Conservation (phyloP, 2,888 invertebrate genomes). For the Philereme transversata region DNA sequence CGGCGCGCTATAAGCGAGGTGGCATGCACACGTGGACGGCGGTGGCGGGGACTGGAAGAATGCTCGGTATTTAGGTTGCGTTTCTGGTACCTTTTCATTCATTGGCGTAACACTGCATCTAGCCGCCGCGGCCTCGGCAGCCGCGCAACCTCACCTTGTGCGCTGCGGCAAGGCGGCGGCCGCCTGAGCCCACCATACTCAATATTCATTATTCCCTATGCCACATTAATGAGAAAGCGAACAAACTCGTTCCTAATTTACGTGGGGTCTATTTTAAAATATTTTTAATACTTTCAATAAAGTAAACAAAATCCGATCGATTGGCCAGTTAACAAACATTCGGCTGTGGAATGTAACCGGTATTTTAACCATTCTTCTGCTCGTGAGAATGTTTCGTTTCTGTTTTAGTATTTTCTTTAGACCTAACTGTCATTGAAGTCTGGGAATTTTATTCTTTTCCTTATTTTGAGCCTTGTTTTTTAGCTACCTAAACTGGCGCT, state of each 20-base stretch:
- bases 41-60: constrained; percentile 73
- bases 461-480: too few relatives aligned
- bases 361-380: constrained; percentile 45
- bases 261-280: constrained; percentile 38
- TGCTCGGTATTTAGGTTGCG: constrained; percentile 82
- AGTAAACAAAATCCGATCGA: constrained; percentile 43
- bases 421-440: constrained; percentile 7
- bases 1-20: constrained; percentile 73
- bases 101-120: constrained; percentile 78
- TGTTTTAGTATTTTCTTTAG: constrained; percentile 23
- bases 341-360: constrained; percentile 45
- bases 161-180: constrained; percentile 16
- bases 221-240: constrained; percentile 62
- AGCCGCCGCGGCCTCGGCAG: constrained; percentile 41
- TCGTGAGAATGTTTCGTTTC: constrained; percentile 34
- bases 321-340: constrained; percentile 43
- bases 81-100: constrained; percentile 82
- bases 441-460: neutral
- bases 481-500: too few relatives aligned
- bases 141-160: constrained; percentile 40
- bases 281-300: constrained; percentile 41
- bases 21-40: constrained; percentile 70
- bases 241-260: constrained; percentile 55
- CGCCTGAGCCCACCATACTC: constrained; percentile 49
- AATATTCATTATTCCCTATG: constrained; percentile 62